phyloP scores from a whole-genome alignment of 64 coral and sea anemone genomes.

The Stichodactyla mertensii region DNA sequence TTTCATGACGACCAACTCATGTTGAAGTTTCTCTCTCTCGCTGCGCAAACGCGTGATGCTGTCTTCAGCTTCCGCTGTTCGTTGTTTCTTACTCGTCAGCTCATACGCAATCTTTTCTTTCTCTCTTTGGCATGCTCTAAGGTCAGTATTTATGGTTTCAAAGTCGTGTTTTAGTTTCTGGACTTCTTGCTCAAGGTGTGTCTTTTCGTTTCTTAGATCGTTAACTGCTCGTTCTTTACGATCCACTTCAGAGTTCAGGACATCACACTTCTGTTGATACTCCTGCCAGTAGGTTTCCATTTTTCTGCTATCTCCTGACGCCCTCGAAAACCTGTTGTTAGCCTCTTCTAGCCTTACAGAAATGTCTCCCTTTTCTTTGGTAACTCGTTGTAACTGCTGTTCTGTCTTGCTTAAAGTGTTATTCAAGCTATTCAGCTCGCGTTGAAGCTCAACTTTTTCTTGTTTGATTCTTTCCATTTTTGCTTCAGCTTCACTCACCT shows the following conservation, averaged over 20 bases:
- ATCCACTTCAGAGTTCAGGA: constrained; percentile 39
- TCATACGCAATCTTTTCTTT: constrained; percentile 51
- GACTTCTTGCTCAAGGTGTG: constrained; percentile 51
- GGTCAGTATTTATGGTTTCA: constrained; percentile 51
- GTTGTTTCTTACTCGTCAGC: constrained; percentile 24
- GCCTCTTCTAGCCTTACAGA: constrained; percentile 57
- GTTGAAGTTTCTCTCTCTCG: constrained; percentile 68
- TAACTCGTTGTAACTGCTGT: constrained; percentile 48
- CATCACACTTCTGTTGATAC: constrained; percentile 60
- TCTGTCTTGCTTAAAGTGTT: constrained; percentile 55
- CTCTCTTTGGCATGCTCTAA: constrained; percentile 56
- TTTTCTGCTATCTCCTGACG: constrained; percentile 37
- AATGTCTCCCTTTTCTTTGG: constrained; percentile 54
- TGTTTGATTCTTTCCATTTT: constrained; percentile 54
- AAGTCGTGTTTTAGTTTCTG: constrained; percentile 59
- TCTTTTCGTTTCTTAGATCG: constrained; percentile 55
- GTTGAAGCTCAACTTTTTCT: constrained; percentile 53
- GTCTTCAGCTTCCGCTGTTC: constrained; percentile 36
- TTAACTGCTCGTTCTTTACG: constrained; percentile 39
- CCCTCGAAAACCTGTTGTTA: constrained; percentile 31
- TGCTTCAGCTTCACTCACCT: constrained; percentile 61
- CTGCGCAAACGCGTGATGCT: constrained; percentile 26
- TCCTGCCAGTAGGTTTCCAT: constrained; percentile 52
- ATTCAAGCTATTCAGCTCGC: constrained; percentile 50
- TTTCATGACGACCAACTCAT: constrained; percentile 74